phyloP scores from a whole-genome alignment of 2,113 vertebrate species.

The Heterocephalus glaber region DNA sequence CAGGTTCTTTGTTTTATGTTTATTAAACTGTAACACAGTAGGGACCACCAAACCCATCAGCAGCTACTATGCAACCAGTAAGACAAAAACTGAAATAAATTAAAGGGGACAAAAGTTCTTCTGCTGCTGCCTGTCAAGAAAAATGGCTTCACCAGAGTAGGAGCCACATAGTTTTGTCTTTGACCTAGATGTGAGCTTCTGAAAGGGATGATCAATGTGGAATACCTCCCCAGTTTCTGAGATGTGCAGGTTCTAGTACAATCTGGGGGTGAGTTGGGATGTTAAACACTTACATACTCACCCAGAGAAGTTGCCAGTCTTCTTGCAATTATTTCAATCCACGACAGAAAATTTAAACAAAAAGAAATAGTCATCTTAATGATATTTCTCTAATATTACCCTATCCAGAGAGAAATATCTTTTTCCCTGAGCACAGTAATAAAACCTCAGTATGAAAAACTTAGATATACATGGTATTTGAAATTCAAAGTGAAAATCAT shows the following conservation, averaged over 20 bases:
- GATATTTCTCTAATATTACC: background rate
- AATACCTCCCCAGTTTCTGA: background rate
- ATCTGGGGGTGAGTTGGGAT: background rate
- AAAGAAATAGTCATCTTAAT: background rate
- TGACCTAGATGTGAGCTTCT: background rate
- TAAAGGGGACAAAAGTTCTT: background rate
- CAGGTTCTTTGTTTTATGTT: slow-evolving; percentile 26
- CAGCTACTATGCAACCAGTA: background rate
- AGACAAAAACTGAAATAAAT: background rate
- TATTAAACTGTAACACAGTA: background rate
- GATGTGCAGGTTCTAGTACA: background rate
- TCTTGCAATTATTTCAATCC: background rate
- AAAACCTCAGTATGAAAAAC: background rate
- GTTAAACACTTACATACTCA: background rate
- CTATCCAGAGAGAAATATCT: background rate
- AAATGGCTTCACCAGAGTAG: background rate
- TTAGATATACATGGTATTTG: background rate
- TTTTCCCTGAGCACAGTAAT: background rate
- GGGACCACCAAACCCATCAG: background rate
- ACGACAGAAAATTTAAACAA: background rate
- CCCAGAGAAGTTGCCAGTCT: background rate
- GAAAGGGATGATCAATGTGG: background rate
- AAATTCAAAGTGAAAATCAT: slow-evolving; percentile 40
- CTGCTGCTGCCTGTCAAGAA: background rate
- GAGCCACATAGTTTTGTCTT: background rate